These are phyloP conservation scores for Nebria salina DNA, from an alignment of 2,888 invertebrate species.

Conservation along the genomic window DNA sequence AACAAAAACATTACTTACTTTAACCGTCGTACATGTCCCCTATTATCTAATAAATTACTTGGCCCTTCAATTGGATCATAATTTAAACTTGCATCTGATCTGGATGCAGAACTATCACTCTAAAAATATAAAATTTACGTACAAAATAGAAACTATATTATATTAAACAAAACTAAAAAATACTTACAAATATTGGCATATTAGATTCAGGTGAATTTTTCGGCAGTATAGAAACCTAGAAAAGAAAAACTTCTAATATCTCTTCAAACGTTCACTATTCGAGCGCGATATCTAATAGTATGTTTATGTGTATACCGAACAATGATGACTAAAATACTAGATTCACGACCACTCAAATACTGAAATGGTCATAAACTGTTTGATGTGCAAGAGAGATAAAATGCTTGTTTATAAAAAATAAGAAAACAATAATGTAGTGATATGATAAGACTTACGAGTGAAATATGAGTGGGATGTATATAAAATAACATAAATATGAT, in stretches of 20 bases:
- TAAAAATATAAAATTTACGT: not conserved
- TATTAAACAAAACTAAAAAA: not conserved
- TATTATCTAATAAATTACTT: constrained; percentile 46
- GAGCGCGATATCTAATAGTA: no score
- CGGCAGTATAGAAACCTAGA: not conserved
- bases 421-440: no score
- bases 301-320: no score
- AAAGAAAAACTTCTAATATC: not conserved
- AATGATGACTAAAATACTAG: no score
- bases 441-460: no score
- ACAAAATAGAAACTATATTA: not conserved
- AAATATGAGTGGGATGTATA: no score
- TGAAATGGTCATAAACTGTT: no score
- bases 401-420: no score
- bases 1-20: not conserved
- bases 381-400: no score
- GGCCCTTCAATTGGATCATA: constrained; percentile 50
- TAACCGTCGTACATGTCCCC: not conserved
- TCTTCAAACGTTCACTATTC: no score
- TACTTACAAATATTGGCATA: not conserved
- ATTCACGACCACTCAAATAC: no score
- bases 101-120: not conserved
- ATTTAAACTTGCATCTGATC: not conserved
- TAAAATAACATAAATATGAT: no score
- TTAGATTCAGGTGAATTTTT: not conserved